Evolutionary conservation across 2,797 vertebrate genomes (phyloP), one percentile per base, ranked within the genome.

Genomic region (Sebastes diaconus): DNA sequence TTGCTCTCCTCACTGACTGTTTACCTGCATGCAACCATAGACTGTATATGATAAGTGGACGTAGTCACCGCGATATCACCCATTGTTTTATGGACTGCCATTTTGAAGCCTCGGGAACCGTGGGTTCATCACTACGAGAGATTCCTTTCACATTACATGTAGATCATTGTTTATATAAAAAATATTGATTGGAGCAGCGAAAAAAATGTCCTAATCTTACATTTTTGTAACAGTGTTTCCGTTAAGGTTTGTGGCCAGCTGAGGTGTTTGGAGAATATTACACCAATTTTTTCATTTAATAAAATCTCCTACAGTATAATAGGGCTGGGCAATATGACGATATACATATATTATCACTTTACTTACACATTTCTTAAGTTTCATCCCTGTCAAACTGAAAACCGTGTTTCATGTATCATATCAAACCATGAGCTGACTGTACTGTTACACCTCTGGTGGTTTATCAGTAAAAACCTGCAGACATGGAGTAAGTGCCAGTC

Each of bases 401-500:
- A n/a, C n/a, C 32, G 3, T 18, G 11, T 27, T 66, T 27, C 11
- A 16, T 27, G 12, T 60, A 11, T 18, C 4, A 55, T 18, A 20
- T 10, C 60, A 70, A 32, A 60, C 6, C 12, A 4, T 29, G 46
- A 75, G 22, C 29, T 20, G 6, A 3, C 30, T 27, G 14, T 22
- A 27, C 46, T n/a, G 25, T 77, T 68, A 11, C 20, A n/a, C 16
- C 59, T 32, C 7, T 29, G n/a, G 8, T 69, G 68, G 71, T 39
- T 39, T 39, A 42, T 18, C 34, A 65, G 34, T 63, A 57, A 61
- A 39, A 58, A 27, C 22, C 27, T 55, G 24, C 79, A 79, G 61
- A 84, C 73, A 61, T 64, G 52, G 34, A 77, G 24, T 83, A 73
- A 14, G 4, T 84, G 81, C 72, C 79, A 86, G 57, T 88, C 71